Percentiles rank a stretch among this genome's conserved stretches.
Conservation (phyloP, 2,888 invertebrate species). For the Atrina japonica region DNA sequence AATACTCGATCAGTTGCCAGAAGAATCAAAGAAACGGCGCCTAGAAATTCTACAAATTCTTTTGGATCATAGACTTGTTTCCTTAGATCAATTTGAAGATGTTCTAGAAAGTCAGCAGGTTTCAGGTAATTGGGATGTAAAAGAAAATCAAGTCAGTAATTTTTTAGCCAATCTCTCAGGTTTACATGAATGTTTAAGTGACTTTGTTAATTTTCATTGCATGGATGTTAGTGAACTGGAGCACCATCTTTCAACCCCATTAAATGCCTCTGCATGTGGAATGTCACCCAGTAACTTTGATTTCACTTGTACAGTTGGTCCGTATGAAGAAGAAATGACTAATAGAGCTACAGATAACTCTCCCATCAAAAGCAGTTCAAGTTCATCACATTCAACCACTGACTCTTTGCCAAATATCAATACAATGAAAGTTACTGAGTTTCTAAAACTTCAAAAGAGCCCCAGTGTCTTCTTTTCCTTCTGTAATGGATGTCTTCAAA, state of each 20-base stretch:
- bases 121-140: too few species aligned
- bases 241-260: conserved; percentile 2
- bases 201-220: conserved; percentile 13
- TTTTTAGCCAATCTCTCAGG: neutral
- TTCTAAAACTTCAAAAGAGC: neutral
- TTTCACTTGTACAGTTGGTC: neutral
- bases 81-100: too few species aligned
- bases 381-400: neutral
- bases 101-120: too few species aligned
- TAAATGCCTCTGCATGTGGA: neutral
- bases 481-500: neutral
- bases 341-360: too few species aligned
- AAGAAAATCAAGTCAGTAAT: too few species aligned
- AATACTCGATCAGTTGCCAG: too few species aligned
- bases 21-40: too few species aligned
- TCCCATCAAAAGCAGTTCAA: too few species aligned
- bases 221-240: conserved; percentile 11
- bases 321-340: too few species aligned
- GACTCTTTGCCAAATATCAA: neutral
- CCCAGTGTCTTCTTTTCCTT: conserved; percentile 11
- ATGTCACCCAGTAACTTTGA: neutral
- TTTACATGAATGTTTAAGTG: conserved; percentile 13
- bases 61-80: too few species aligned
- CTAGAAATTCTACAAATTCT: too few species aligned
- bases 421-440: conserved; percentile 10